Evolutionary conservation across 2,113 vertebrate species (phyloP), one percentile per base, ranked within the genome.

Genomic region (Lasiurus borealis): DNA sequence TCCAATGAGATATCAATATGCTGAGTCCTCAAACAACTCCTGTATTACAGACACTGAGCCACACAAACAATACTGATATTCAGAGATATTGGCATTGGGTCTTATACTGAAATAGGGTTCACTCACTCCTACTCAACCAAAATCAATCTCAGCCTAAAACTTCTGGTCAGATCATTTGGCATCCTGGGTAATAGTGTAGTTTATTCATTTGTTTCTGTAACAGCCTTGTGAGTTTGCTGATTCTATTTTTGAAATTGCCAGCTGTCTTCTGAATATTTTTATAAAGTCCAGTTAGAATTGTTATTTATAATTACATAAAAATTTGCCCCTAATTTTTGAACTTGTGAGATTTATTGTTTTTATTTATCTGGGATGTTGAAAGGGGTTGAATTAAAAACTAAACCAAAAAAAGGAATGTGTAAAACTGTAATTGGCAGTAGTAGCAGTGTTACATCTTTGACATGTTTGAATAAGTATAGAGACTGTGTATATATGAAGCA

Each of bases 1-100:
- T 97, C 72, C 46, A 93, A 0, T 96, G 84, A 97, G 83, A 90
- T 36, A 89, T 90, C 85, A 96, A 12, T 50, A 91, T 46, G 40
- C 12, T 29, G 29, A 94, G 50, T 64, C 31, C 62, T 40, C 81
- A 94, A 27, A 40, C 16, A 91, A 31, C 3, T 84, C 12, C 10
- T 85, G 36, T 85, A 16, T 93, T 62, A 68, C 5, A 59, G 50
- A 75, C 25, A 75, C 2, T 76, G 10, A 73, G 5, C 27, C 68
- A 48, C 34, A 75, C 21, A 80, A 78, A 77, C 31, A 23, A 14
- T 27, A 10, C 6, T 66, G 12, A 12, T 36, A 27, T 82, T 72
- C 10, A 8, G 64, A 85, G 27, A 40, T 59, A 52, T 12, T 77
- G 54, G 6, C 46, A 44, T 72, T 71, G 13, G 2, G 64, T 15